Percentiles rank a stretch among this genome's conserved stretches.
Conservation (phyloP, 2,888 invertebrate species). For the Himalopsyche japonica region DNA sequence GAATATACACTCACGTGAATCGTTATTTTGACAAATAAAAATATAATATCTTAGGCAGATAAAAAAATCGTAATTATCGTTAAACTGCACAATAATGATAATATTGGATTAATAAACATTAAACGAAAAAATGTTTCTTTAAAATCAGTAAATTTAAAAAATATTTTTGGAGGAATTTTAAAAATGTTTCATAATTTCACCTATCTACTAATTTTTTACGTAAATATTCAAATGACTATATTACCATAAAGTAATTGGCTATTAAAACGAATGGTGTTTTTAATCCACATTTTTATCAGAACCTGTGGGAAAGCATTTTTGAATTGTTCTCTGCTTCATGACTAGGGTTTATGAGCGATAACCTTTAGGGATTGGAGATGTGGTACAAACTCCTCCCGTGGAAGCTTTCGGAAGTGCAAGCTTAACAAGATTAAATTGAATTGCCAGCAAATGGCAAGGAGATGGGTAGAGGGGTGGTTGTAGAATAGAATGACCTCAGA, state of each 20-base stretch:
- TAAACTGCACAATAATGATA: no score
- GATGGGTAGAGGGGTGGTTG: not conserved
- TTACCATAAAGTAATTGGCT: not conserved
- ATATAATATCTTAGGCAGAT: no score
- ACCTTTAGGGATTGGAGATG: not conserved
- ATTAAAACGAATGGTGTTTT: not conserved
- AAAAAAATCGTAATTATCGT: no score
- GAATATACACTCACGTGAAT: no score
- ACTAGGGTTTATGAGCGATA: not conserved
- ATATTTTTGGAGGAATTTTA: no score
- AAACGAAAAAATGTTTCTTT: no score
- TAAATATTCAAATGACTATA: not conserved
- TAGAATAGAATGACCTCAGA: not conserved
- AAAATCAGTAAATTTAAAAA: no score
- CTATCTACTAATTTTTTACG: not conserved
- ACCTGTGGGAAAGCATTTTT: not conserved
- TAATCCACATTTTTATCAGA: not conserved
- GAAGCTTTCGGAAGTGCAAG: constrained; percentile 1
- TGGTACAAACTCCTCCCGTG: not conserved
- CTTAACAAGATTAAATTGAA: constrained; percentile 21
- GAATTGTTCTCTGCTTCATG: not conserved
- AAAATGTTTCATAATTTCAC: no score
- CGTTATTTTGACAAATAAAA: no score
- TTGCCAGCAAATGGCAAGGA: not conserved
- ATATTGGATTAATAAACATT: no score